Conservation (phyloP, 2,113 vertebrate species). For the Dasypus novemcinctus region DNA sequence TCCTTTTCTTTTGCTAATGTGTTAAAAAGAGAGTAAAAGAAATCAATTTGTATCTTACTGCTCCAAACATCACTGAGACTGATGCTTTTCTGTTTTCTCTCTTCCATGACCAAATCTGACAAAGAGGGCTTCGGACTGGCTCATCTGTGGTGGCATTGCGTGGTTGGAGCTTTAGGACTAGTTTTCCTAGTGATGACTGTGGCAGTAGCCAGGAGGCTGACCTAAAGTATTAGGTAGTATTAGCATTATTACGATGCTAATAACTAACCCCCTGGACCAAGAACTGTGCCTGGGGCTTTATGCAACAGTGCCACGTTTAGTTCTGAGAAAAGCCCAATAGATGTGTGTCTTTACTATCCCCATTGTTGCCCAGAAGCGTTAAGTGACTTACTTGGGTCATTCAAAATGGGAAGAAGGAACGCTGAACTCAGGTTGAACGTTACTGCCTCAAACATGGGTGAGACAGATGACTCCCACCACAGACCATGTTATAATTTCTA, state of each 20-base stretch:
- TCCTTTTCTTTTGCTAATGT: slow-evolving; percentile 33
- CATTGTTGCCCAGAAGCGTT: not conserved
- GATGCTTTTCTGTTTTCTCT: not conserved
- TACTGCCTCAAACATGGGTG: not conserved
- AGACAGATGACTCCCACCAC: not conserved
- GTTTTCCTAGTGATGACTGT: not conserved
- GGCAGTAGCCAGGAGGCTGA: not conserved
- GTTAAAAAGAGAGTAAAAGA: slow-evolving; percentile 61
- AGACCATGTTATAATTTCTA: not conserved
- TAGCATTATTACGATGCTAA: no score
- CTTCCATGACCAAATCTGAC: not conserved
- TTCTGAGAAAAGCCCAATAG: not conserved
- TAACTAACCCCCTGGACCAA: not conserved
- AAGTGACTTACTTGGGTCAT: not conserved
- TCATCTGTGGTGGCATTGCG: not conserved
- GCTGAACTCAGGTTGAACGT: not conserved
- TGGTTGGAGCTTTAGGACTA: rapidly evolving
- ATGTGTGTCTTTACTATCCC: not conserved
- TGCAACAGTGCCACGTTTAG: not conserved
- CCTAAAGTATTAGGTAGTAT: no score
- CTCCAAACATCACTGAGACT: not conserved
- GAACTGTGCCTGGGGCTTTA: not conserved
- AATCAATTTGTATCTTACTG: not conserved
- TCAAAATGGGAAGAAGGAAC: not conserved
- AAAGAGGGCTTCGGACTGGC: not conserved